Percentiles rank a stretch among this genome's conserved stretches.
These are phyloP conservation scores for Drosophila obscura DNA, from an alignment of 1,140 invertebrate species.

Conservation along the genomic window DNA sequence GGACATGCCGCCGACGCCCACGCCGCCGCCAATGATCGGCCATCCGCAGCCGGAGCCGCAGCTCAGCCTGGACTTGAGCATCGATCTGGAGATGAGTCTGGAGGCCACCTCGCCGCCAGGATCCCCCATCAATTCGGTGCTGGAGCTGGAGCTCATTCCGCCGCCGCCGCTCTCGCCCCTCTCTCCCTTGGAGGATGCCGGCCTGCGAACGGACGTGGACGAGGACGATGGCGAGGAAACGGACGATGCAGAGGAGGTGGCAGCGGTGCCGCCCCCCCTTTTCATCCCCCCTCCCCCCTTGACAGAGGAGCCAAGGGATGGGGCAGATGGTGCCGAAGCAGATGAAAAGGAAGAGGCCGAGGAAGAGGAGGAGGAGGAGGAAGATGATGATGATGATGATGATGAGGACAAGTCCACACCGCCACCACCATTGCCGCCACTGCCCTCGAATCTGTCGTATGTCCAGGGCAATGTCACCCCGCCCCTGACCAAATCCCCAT, in stretches of 20 bases:
- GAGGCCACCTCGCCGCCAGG: slow-evolving; percentile 43
- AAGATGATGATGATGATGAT: slow-evolving; percentile 50
- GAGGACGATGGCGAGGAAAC: slow-evolving; percentile 66
- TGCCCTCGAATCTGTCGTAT: slow-evolving; percentile 77
- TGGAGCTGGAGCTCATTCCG: slow-evolving; percentile 72
- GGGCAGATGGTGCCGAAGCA: slow-evolving; percentile 8
- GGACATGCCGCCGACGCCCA: slow-evolving; percentile 78
- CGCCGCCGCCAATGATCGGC: slow-evolving; percentile 57
- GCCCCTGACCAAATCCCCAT: slow-evolving; percentile 74
- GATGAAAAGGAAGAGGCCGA: slow-evolving; percentile 9
- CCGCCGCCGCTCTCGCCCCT: slow-evolving; percentile 73
- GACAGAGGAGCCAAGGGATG: slow-evolving; percentile 8
- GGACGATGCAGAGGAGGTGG: slow-evolving; percentile 55
- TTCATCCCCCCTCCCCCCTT: slow-evolving; percentile 23
- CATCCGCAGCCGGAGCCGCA: slow-evolving; percentile 48
- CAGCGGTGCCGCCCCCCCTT: background rate
- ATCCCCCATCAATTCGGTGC: slow-evolving; percentile 69
- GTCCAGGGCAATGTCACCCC: slow-evolving; percentile 71
- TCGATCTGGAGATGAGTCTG: slow-evolving; percentile 30
- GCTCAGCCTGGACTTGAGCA: background rate
- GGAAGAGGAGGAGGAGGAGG: slow-evolving; percentile 29
- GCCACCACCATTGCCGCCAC: slow-evolving; percentile 77
- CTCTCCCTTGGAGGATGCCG: slow-evolving; percentile 66
- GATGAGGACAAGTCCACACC: slow-evolving; percentile 74
- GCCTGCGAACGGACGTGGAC: slow-evolving; percentile 60